These are phyloP conservation scores for Drosophila gaucha DNA, from an alignment of 2,888 invertebrate species.

Conservation along the genomic window DNA sequence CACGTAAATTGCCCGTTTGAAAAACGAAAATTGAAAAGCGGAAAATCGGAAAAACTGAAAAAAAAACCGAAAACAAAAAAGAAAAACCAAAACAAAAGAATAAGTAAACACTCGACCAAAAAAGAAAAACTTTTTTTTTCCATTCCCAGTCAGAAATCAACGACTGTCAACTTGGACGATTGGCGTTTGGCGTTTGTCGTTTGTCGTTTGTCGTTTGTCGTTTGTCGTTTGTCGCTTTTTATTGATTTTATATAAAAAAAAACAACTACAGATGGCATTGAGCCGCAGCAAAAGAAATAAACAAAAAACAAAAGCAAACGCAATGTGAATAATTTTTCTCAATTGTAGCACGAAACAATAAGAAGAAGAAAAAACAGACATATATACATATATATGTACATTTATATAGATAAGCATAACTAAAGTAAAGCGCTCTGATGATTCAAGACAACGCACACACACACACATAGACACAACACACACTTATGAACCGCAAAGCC, in stretches of 20 bases:
- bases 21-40: constrained; percentile 28
- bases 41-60: constrained; percentile 20
- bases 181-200: constrained; percentile 9
- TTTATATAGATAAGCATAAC: constrained; percentile 11
- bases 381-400: constrained; percentile 5
- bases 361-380: constrained; percentile 7
- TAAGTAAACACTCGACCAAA: constrained; percentile 8
- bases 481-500: constrained; percentile 21
- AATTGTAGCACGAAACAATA: constrained; percentile 65
- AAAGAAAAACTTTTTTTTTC: constrained; percentile 8
- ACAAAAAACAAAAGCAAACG: constrained; percentile 51
- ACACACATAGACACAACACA: constrained; percentile 17
- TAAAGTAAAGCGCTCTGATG: constrained; percentile 31
- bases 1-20: constrained; percentile 38
- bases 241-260: constrained; percentile 70
- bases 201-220: constrained; percentile 11
- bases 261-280: constrained; percentile 51
- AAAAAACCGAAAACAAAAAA: not conserved
- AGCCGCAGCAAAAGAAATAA: constrained; percentile 34
- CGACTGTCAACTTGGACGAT: constrained; percentile 57
- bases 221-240: constrained; percentile 52
- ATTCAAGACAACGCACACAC: constrained; percentile 49
- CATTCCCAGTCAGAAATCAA: constrained; percentile 61
- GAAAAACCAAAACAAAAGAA: constrained; percentile 3
- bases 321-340: constrained; percentile 77